Percentiles rank a stretch among this genome's conserved stretches.
Evolutionary conservation across 1,140 invertebrate species (phyloP).

Genomic region (Leptinotarsa texana): DNA sequence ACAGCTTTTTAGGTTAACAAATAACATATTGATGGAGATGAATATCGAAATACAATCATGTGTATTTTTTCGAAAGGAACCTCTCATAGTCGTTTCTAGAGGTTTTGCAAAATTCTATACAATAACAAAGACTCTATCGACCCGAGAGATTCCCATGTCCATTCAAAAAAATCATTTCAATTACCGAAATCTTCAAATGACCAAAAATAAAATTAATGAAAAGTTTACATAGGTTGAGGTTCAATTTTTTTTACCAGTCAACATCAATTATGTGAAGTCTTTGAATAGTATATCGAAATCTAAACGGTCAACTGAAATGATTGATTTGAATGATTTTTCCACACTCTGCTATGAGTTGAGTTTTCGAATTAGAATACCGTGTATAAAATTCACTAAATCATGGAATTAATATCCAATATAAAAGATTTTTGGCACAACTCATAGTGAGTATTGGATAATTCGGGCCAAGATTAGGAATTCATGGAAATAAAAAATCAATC

Average conservation of each 20-base stretch:
- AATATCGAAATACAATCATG: slow-evolving; percentile 53
- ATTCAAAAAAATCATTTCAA: slow-evolving; percentile 10
- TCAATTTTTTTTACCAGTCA: too few relatives aligned
- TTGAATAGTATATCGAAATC: neutral
- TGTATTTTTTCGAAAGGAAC: slow-evolving; percentile 39
- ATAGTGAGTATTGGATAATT: neutral
- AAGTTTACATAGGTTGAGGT: neutral
- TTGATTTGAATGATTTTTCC: neutral
- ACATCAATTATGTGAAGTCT: neutral
- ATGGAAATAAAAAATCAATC: too few relatives aligned
- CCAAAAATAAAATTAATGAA: neutral
- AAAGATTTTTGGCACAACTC: slow-evolving; percentile 12
- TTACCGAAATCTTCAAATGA: neutral
- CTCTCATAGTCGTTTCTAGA: slow-evolving; percentile 28
- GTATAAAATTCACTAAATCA: neutral
- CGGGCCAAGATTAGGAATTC: slow-evolving; percentile 1
- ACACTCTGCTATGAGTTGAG: neutral
- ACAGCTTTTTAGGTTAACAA: slow-evolving; percentile 57
- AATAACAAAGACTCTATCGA: slow-evolving; percentile 40
- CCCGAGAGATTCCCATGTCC: neutral
- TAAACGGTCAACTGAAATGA: neutral
- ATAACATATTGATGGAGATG: slow-evolving; percentile 57
- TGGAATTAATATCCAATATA: neutral
- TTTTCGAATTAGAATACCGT: neutral
- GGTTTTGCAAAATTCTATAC: slow-evolving; percentile 39